phyloP scores from a whole-genome alignment of 2,113 vertebrate species.

The Melanerpes aurifrons region DNA sequence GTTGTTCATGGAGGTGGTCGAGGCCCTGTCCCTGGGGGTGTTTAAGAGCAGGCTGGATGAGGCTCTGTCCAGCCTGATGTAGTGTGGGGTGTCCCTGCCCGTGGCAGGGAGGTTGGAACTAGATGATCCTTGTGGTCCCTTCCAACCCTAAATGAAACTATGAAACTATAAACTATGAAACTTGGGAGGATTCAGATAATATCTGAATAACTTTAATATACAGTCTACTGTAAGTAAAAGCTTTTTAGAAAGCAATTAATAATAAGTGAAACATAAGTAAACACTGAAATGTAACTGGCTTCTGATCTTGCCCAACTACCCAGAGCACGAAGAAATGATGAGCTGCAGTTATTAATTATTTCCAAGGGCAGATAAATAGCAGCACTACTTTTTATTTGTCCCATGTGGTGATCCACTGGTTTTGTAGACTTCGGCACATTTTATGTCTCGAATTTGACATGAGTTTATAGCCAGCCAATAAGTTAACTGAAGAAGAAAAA shows the following conservation, averaged over 20 bases:
- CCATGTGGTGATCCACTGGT: slow-evolving; percentile 17
- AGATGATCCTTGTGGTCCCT: no score
- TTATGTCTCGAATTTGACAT: slow-evolving; percentile 56
- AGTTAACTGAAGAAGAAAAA: slow-evolving; percentile 14
- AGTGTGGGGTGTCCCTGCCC: no score
- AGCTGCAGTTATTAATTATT: slow-evolving; percentile 51
- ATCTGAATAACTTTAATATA: not conserved
- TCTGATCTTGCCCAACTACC: not conserved
- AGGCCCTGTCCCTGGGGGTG: no score
- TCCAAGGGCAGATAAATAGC: slow-evolving; percentile 54
- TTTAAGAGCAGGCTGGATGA: no score
- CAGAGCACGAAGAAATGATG: not conserved
- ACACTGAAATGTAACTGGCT: not conserved
- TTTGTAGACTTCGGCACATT: slow-evolving; percentile 49
- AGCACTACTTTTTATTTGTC: slow-evolving; percentile 48
- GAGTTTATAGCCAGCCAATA: slow-evolving; percentile 38
- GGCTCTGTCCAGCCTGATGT: no score
- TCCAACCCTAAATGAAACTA: no score
- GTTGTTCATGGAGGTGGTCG: no score
- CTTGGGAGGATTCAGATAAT: not conserved
- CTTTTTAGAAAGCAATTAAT: not conserved
- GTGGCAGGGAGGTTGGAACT: no score
- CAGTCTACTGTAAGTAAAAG: not conserved
- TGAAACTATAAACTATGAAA: no score
- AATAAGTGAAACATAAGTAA: not conserved